A percentile compares a stretch with the other conserved stretches of the same genome.
Conservation (phyloP, 2,113 vertebrate genomes). For the Pleuronectes platessa region DNA sequence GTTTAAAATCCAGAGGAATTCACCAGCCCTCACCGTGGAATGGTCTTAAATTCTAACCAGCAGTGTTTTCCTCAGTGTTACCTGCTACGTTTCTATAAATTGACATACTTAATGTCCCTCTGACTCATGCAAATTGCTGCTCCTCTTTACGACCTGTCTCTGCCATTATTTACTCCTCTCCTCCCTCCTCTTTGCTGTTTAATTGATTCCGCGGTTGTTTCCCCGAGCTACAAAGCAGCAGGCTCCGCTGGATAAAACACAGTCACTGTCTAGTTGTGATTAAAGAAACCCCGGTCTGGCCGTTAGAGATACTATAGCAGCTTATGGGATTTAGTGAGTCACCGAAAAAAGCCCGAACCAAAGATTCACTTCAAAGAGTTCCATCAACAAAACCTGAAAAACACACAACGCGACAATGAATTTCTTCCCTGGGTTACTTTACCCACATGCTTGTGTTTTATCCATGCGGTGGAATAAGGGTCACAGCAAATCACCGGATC, state of each 20-base stretch:
- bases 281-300: constrained; percentile 75
- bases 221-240: constrained; percentile 63
- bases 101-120: constrained; percentile 12
- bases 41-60: constrained; percentile 11
- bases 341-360: constrained; percentile 56
- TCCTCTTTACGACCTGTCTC: constrained; percentile 32
- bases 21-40: constrained; percentile 9
- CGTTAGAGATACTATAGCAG: constrained; percentile 76
- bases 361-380: constrained; percentile 72
- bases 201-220: constrained; percentile 70
- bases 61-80: constrained; percentile 13
- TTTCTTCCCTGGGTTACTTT: constrained; percentile 40
- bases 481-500: constrained; percentile 41
- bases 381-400: constrained; percentile 59
- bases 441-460: constrained; percentile 21
- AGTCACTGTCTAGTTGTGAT: constrained; percentile 75
- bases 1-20: constrained; percentile 15
- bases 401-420: constrained; percentile 54
- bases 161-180: constrained; percentile 40
- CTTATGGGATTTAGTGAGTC: constrained; percentile 77
- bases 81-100: constrained; percentile 22
- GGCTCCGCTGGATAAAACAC: constrained; percentile 71
- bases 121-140: constrained; percentile 20
- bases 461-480: constrained; percentile 37
- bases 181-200: constrained; percentile 57